Evolutionary conservation across 2,113 vertebrate species (phyloP).

Genomic region (Syngnathus scovelli): DNA sequence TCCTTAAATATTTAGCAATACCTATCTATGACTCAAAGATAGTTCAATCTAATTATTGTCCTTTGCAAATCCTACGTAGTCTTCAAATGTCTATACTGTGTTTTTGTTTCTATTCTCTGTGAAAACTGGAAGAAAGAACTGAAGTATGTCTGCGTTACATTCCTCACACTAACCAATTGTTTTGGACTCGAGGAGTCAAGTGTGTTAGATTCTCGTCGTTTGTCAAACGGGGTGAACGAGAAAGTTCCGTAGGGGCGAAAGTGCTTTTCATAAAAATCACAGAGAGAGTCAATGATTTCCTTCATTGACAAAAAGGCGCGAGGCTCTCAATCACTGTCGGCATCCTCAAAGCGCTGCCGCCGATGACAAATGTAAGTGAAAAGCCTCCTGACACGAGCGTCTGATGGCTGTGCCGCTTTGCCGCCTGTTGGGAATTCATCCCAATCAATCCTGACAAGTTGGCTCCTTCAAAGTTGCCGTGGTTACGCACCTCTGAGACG

Average conservation of each 20-base stretch:
- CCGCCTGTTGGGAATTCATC: slow-evolving; percentile 1
- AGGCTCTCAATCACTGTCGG: slow-evolving; percentile 2
- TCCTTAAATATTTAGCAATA: too few relatives aligned
- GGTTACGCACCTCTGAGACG: background rate
- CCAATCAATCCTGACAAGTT: slow-evolving; percentile 4
- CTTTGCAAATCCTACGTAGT: too few relatives aligned
- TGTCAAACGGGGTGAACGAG: background rate
- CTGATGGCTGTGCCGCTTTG: slow-evolving; percentile 8
- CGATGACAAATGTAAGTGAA: slow-evolving; percentile 5
- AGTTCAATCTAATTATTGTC: too few relatives aligned
- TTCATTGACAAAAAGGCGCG: background rate
- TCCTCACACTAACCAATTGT: background rate
- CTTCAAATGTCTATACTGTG: too few relatives aligned
- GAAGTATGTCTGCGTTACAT: background rate
- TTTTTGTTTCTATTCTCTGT: too few relatives aligned
- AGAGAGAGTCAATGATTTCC: background rate
- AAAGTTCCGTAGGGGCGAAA: background rate
- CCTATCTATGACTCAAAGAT: too few relatives aligned
- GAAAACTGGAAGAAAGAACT: too few relatives aligned
- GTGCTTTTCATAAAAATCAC: background rate
- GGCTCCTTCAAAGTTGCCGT: slow-evolving; percentile 5
- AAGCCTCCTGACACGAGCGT: slow-evolving; percentile 1
- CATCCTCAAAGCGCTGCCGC: background rate
- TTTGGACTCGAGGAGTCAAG: background rate
- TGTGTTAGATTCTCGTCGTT: background rate